phyloP scores from a whole-genome alignment of 2,113 vertebrate species.

The cattle (Bos taurus) region ARS-UCD2.0 NC_037331.1:71092001-71092500 shows the following conservation, averaged over 20 bases:
- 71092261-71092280: not conserved
- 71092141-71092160: not conserved
- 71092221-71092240: not conserved
- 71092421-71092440: not conserved
- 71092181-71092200: not conserved
- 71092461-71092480: not conserved
- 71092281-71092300: not conserved
- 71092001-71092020: not conserved
- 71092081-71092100: not conserved
- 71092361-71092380: not conserved
- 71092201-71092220: not conserved
- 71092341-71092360: slow-evolving; percentile 1
- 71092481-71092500: not conserved
- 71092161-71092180: not conserved
- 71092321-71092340: not conserved
- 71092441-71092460: not conserved
- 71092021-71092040: not conserved
- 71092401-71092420: not conserved
- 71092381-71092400: not conserved
- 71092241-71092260: not conserved
- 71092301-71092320: not conserved
- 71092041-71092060: not conserved
- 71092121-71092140: not conserved
- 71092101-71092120: not conserved
- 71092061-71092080: not conserved